A percentile compares a stretch with the other conserved stretches of the same genome.
These are phyloP conservation scores for Isichthys henryi DNA, from an alignment of 2,113 vertebrate species.

Conservation along the genomic window DNA sequence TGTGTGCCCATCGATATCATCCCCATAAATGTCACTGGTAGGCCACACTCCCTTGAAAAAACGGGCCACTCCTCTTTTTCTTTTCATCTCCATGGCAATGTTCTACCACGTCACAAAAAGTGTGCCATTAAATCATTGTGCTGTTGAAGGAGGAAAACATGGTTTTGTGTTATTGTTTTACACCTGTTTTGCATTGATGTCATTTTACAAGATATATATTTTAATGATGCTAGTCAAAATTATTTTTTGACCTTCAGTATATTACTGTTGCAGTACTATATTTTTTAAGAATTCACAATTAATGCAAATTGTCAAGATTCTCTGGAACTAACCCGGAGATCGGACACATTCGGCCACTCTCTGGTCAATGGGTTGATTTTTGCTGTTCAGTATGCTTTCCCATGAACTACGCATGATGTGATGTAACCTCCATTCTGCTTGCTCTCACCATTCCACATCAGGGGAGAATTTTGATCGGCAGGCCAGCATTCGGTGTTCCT, in stretches of 20 bases:
- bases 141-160: slow-evolving; percentile 3
- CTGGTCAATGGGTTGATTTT: not conserved
- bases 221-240: not conserved
- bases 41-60: slow-evolving; percentile 5
- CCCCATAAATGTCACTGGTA: slow-evolving; percentile 91
- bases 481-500: slow-evolving; percentile 81
- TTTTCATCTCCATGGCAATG: not conserved
- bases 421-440: slow-evolving; percentile 52
- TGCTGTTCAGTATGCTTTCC: slow-evolving; percentile 22
- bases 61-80: not conserved
- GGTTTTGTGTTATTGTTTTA: not conserved
- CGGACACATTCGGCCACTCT: not conserved
- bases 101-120: not conserved
- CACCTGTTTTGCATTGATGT: not conserved
- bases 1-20: slow-evolving; percentile 75
- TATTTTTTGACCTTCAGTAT: not conserved
- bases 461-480: slow-evolving; percentile 96
- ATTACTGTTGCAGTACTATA: not conserved
- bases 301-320: not conserved
- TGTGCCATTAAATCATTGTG: not conserved
- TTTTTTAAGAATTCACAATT: not conserved
- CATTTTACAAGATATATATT: not conserved
- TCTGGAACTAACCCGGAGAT: not conserved
- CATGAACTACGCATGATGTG: slow-evolving; percentile 64
- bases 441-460: slow-evolving; percentile 39